These are phyloP conservation scores for Daubentonia madagascariensis DNA, from an alignment of 2,113 vertebrate genomes.

Conservation along the genomic window DNA sequence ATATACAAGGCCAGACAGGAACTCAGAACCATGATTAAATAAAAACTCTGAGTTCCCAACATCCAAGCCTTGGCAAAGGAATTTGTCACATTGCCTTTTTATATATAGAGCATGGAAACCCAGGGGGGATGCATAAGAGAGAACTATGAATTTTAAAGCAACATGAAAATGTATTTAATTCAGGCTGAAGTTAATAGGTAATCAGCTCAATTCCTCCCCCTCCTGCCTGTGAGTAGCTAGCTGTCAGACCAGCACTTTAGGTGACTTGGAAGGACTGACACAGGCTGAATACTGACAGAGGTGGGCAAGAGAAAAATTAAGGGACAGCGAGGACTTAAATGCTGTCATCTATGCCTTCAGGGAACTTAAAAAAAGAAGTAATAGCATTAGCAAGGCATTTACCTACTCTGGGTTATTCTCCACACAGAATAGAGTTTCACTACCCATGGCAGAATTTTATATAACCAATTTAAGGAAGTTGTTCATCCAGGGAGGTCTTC, in stretches of 20 bases:
- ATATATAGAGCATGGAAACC: slow-evolving; percentile 55
- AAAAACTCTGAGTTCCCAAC: slow-evolving; percentile 64
- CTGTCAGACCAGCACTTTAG: background rate
- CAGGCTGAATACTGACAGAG: background rate
- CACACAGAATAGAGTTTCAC: slow-evolving; percentile 33
- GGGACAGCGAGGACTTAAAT: background rate
- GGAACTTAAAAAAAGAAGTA: background rate
- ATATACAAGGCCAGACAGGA: slow-evolving; percentile 66
- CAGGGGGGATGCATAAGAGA: slow-evolving; percentile 43
- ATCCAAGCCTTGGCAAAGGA: slow-evolving; percentile 57
- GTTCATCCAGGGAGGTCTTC: slow-evolving; percentile 61
- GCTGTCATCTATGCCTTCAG: background rate
- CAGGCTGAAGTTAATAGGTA: slow-evolving; percentile 33
- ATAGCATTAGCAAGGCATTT: background rate
- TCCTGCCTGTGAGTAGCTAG: background rate
- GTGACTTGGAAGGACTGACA: background rate
- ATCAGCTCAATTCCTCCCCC: slow-evolving; percentile 41
- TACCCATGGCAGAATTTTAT: slow-evolving; percentile 47
- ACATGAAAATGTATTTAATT: slow-evolving; percentile 53
- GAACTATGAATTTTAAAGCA: slow-evolving; percentile 49
- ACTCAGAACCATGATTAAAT: slow-evolving; percentile 62
- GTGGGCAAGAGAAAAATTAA: background rate
- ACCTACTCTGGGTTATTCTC: slow-evolving; percentile 59
- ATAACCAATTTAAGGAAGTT: slow-evolving; percentile 54
- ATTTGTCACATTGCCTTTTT: slow-evolving; percentile 68